These are phyloP conservation scores for Circaetus cinerascens DNA, from an alignment of 2,113 vertebrate genomes.

Conservation along the genomic window DNA sequence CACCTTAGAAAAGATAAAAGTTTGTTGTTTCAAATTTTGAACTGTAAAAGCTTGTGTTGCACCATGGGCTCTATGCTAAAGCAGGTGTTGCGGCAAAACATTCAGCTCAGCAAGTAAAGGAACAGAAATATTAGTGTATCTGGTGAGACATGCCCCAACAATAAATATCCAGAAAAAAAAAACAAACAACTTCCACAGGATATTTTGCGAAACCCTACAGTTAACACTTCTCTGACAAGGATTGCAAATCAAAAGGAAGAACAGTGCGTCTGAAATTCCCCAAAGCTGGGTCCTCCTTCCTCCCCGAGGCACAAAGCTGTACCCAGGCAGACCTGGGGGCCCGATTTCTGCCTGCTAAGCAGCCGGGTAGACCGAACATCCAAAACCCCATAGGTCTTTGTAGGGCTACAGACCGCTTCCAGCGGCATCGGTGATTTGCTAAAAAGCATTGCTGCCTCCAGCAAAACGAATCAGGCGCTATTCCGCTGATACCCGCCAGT, in stretches of 20 bases:
- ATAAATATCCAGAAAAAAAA: neutral
- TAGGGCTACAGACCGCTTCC: neutral
- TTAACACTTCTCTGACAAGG: neutral
- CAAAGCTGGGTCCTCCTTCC: neutral
- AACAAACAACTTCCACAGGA: rapidly evolving
- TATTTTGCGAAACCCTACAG: neutral
- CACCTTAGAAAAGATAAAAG: neutral
- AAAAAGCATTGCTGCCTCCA: neutral
- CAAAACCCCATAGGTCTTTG: neutral
- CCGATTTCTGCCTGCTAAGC: neutral
- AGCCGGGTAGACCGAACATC: neutral
- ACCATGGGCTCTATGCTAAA: neutral
- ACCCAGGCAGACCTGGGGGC: neutral
- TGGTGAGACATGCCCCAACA: neutral
- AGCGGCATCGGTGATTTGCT: neutral
- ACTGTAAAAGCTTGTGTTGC: neutral
- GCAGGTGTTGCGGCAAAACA: neutral
- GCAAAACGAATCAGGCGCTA: neutral
- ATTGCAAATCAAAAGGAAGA: neutral
- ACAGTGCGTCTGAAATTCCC: rapidly evolving
- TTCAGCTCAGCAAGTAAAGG: neutral
- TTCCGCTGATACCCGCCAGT: neutral
- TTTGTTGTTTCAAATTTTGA: neutral
- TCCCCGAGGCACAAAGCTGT: rapidly evolving
- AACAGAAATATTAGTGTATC: neutral